Conservation (phyloP, 2,888 invertebrate genomes). For the Alsophila aescularia region DNA sequence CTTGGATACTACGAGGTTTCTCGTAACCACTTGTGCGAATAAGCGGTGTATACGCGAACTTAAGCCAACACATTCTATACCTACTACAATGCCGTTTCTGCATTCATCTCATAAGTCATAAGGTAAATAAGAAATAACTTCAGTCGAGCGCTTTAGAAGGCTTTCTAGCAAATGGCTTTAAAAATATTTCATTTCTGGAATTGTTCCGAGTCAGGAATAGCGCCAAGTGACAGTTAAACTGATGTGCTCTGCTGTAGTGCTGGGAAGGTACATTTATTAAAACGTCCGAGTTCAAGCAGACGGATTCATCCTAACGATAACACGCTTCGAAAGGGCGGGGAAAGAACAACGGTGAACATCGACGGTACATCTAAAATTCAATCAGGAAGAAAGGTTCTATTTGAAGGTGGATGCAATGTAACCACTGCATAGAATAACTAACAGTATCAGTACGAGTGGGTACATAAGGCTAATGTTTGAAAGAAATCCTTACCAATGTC, state of each 20-base stretch:
- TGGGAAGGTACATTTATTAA: slow-evolving; percentile 70
- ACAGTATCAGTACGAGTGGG: no score
- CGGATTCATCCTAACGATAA: slow-evolving; percentile 41
- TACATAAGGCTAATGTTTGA: no score
- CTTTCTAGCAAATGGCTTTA: slow-evolving; percentile 78
- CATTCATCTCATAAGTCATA: slow-evolving; percentile 20
- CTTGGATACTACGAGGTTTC: no score
- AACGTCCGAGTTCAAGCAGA: slow-evolving; percentile 55
- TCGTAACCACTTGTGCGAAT: no score
- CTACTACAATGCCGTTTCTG: slow-evolving; percentile 28
- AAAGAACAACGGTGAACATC: slow-evolving; percentile 19
- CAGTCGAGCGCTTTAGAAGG: slow-evolving; percentile 61
- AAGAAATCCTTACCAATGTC: no score
- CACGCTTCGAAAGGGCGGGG: slow-evolving; percentile 16
- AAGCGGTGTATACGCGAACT: no score
- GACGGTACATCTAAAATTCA: slow-evolving; percentile 20
- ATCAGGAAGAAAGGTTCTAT: slow-evolving; percentile 20
- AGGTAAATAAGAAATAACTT: slow-evolving; percentile 68
- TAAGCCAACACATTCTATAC: no score
- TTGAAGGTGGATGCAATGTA: background rate
- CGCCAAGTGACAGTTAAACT: slow-evolving; percentile 77
- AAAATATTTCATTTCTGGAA: slow-evolving; percentile 81
- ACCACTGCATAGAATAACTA: no score
- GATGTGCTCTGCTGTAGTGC: slow-evolving; percentile 66
- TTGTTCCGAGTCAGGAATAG: slow-evolving; percentile 76